Conservation (phyloP, 2,797 vertebrate species). For the Rousettus madagascariensis region DNA sequence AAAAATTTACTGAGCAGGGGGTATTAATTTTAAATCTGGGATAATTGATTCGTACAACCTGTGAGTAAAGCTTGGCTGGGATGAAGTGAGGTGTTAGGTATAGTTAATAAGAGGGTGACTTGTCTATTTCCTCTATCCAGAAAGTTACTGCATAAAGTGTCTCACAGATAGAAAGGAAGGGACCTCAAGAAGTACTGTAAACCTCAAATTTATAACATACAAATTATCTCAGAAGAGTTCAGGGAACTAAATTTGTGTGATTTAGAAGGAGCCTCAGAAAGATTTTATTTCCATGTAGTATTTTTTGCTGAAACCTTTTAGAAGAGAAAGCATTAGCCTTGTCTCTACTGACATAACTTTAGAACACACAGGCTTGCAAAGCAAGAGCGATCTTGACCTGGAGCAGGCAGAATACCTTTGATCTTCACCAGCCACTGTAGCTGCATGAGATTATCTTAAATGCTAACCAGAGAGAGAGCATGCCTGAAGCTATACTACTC, state of each 20-base stretch:
- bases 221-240: neutral
- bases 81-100: neutral
- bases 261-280: neutral
- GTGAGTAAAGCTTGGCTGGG: neutral
- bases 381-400: conserved; percentile 56
- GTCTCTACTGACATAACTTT: neutral
- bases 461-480: conserved; percentile 39
- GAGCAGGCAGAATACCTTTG: conserved; percentile 56
- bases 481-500: conserved; percentile 28
- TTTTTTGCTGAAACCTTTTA: neutral
- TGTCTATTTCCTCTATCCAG: neutral
- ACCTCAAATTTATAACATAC: neutral
- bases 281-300: neutral
- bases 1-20: neutral
- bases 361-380: conserved; percentile 41
- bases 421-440: conserved; percentile 70
- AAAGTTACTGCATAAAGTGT: neutral
- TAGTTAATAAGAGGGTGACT: neutral
- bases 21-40: neutral
- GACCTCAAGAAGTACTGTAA: neutral
- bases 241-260: neutral
- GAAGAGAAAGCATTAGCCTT: neutral
- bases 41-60: neutral
- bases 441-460: conserved; percentile 69
- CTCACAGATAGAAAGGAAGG: neutral